These are phyloP conservation scores for Lasioglossum zephyrum DNA, from an alignment of 2,888 invertebrate genomes.

Conservation along the genomic window DNA sequence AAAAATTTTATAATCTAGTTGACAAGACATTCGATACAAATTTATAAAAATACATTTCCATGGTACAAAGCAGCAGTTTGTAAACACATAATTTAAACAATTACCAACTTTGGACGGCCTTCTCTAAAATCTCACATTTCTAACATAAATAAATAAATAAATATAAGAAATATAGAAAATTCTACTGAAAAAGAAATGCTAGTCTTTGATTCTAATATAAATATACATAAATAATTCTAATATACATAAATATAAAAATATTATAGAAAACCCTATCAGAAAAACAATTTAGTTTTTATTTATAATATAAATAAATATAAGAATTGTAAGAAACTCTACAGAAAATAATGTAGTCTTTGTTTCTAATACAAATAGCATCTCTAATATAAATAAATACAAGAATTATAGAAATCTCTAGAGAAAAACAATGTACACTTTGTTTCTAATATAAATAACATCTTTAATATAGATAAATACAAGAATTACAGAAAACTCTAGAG, in stretches of 20 bases:
- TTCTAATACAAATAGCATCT: too few species aligned
- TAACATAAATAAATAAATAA: background rate
- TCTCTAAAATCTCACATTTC: background rate
- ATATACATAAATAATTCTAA: background rate
- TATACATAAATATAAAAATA: background rate
- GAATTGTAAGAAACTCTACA: background rate
- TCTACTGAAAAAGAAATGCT: background rate
- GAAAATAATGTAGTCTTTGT: background rate
- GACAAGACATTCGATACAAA: background rate
- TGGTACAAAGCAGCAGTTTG: background rate
- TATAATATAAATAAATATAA: background rate
- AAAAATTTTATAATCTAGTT: background rate
- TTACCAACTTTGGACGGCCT: background rate
- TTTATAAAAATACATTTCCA: background rate
- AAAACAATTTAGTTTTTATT: background rate
- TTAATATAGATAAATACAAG: background rate
- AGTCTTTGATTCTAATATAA: too few species aligned
- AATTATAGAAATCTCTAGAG: background rate
- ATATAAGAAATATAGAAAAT: background rate
- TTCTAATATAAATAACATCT: too few species aligned
- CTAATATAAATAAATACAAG: background rate
- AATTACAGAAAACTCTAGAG: background rate
- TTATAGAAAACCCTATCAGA: background rate
- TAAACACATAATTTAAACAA: background rate
- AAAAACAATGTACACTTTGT: background rate